Percentiles rank a stretch among this genome's conserved stretches.
Evolutionary conservation across 2,113 vertebrate species (phyloP).

Genomic region (Eonycteris spelaea): DNA sequence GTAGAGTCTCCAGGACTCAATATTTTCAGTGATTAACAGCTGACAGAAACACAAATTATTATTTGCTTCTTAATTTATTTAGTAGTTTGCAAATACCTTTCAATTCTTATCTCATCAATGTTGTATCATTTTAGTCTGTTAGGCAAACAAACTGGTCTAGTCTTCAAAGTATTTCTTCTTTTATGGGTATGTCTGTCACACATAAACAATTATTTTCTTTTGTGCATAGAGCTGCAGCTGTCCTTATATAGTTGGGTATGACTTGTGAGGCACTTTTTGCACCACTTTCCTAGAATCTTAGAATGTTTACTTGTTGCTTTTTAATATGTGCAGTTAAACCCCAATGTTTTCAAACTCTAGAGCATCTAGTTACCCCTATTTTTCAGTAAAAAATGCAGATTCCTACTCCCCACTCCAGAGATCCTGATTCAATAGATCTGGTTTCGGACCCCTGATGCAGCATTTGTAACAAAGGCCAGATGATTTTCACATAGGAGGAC

Average conservation of each 20-base stretch:
- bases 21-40: background rate
- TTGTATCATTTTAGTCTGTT: background rate
- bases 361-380: rapidly evolving
- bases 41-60: background rate
- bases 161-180: background rate
- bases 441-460: background rate
- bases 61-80: background rate
- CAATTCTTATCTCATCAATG: background rate
- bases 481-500: background rate
- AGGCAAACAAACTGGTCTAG: background rate
- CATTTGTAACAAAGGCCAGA: background rate
- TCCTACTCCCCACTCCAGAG: background rate
- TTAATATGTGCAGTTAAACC: background rate
- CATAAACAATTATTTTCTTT: background rate
- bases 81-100: background rate
- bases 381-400: background rate
- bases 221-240: background rate
- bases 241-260: background rate
- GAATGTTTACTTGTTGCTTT: background rate
- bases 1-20: background rate
- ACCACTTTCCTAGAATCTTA: background rate
- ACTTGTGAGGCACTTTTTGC: background rate
- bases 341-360: background rate
- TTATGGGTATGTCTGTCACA: background rate
- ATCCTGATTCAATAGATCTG: background rate